Evolutionary conservation across 2,888 invertebrate species (phyloP), one percentile per base, ranked within the genome.

Genomic region (Pycnomerus fuliginosus): DNA sequence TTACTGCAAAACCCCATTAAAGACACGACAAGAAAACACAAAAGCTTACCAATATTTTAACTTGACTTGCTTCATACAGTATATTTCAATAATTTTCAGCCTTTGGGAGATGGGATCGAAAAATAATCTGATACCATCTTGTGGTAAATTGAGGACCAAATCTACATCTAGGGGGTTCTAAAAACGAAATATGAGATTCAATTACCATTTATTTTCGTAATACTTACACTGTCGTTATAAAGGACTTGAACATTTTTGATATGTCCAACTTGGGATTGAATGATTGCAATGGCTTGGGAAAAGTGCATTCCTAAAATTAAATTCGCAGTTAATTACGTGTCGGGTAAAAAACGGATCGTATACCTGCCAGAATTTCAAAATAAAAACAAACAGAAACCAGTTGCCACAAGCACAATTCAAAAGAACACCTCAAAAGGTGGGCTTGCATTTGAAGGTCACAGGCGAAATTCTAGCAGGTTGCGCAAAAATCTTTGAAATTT

Each of bases 21-120:
- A 16, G n/a, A 12, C 3, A 23, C 3, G 15, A 44, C 16, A 16
- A 43, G 32, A 32, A 29, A 27, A 16, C 14, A 13, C 13, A 17
- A 39, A 20, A 2, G 79, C 84, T 83, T 74, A 91, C 91, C 92
- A 90, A 76, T 99, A 99, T 74, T 92, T 95, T 69, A 99, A 84
- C 74, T 94, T 94, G 50, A 98, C 92, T 75, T 93, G 80, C 76
- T 90, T 93, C 89, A 98, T 90, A 77, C 92, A 91, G 72, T 94
- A 96, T 60, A 98, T 92, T 79, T 98, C 98, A 75, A 99, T 97
- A 56, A 93, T 85, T 82, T 96, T 97, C 59, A 98, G 82, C 67
- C 95, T 83, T 74, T 98, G 98, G 30, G 87, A 87, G 39, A 90
- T 83, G 23, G 97, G 90, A 76, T 99, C 98, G 74, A 98, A 99